Evolutionary conservation across 2,888 invertebrate species (phyloP), one percentile per base, ranked within the genome.

Genomic region (Trachelus iudaicus): DNA sequence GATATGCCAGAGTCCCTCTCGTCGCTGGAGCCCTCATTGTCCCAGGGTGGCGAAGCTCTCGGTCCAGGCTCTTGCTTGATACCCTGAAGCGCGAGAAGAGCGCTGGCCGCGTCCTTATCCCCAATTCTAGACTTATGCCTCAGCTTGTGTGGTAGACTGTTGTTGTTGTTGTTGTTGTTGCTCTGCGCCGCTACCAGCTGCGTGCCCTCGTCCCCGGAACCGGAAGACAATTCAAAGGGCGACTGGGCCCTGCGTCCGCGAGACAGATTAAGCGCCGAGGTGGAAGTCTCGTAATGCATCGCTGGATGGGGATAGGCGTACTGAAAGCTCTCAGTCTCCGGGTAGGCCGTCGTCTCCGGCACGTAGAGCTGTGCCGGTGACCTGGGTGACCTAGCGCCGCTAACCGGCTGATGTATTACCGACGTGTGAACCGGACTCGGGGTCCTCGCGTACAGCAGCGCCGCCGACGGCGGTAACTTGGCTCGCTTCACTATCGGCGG

Each of bases 1-100:
- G 97, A 97, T 84, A 97, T 97, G 11, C 97, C 97, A 0, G 97
- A 97, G 89, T 98, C 97, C 11, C 97, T 93, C 90, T 97, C 97
- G 90, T 97, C 97, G 87, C 97, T 97, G 78, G 97, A 97, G 40
- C 97, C 97, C 88, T 97, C 97, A 40, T 95, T 96, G 91, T 97
- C 97, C 96, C 97, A 97, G 0, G 96, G 96, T 4, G 96, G 96
- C 15, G 96, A 96, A 30, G 96, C 96, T 71, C 96, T 93, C 75
- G 95, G 94, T 34, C 95, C 95, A 0, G 97, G 96, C 91, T 97
- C 97, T 89, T 97, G 96, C 90, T 97, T 97, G 89, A 97, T 96
- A 89, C 96, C 96, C 89, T 97, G 97, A 73, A 97, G 93, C 69
- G 96, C 95, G n/a, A 96, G 93, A 79, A 96, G 93, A 23, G 96